Evolutionary conservation across 2,888 invertebrate genomes (phyloP).

Genomic region (Eupeodes latifasciatus): DNA sequence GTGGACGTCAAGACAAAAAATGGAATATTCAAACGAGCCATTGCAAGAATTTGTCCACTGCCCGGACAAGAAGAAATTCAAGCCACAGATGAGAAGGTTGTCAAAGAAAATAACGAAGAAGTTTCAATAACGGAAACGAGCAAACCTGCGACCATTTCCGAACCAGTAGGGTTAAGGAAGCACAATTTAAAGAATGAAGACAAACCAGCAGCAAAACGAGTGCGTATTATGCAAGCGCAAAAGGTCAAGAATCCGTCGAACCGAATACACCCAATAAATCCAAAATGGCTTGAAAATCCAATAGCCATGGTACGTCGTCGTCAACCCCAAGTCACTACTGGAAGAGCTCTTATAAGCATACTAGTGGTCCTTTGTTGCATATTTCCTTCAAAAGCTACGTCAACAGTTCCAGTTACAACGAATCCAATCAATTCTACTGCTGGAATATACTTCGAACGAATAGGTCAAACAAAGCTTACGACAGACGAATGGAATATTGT

Average conservation of each 20-base stretch:
- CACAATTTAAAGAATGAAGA: background rate
- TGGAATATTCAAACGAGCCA: constrained; percentile 15
- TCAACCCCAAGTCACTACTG: background rate
- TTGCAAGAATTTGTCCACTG: constrained; percentile 10
- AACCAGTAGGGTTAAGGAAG: background rate
- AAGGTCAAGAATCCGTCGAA: background rate
- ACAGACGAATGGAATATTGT: constrained; percentile 7
- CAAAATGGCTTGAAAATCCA: too few species aligned
- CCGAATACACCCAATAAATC: background rate
- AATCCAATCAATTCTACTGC: constrained; percentile 2
- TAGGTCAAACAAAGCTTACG: constrained; percentile 1
- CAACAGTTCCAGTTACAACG: background rate
- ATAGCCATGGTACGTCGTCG: background rate
- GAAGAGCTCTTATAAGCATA: background rate
- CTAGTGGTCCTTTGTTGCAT: background rate
- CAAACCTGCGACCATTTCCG: background rate
- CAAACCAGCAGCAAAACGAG: background rate
- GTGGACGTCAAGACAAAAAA: constrained; percentile 42
- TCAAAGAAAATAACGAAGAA: background rate
- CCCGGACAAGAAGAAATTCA: background rate
- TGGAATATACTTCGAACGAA: constrained; percentile 5
- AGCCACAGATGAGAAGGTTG: background rate
- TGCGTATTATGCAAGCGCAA: background rate
- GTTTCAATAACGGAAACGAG: background rate
- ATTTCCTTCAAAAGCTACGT: background rate